Conservation (phyloP, 1,140 invertebrate species). For the Pemphigus obesinymphae region DNA sequence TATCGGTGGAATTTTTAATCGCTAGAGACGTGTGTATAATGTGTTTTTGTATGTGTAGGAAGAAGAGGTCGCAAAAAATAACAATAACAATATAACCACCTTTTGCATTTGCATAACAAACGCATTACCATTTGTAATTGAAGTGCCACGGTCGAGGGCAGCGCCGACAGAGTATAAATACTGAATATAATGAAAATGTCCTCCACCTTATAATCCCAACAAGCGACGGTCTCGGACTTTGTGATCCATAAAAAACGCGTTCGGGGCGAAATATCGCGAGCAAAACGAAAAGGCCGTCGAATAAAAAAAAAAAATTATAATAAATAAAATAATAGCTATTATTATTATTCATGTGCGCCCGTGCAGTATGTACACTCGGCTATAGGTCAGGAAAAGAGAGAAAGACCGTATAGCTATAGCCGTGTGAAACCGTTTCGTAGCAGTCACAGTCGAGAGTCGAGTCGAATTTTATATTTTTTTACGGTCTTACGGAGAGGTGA, state of each 20-base stretch:
- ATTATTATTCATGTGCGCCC: background rate
- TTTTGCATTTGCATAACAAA: constrained; percentile 28
- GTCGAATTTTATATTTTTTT: background rate
- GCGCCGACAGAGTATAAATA: background rate
- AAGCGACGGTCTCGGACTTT: background rate
- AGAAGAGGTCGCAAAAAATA: constrained; percentile 8
- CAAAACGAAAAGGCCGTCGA: background rate
- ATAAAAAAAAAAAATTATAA: background rate
- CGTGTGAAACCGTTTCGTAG: background rate
- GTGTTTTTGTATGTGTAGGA: background rate
- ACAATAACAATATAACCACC: constrained; percentile 21
- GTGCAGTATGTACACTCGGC: background rate
- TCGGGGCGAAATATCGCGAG: background rate
- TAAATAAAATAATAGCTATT: too few species aligned
- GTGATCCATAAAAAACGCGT: constrained; percentile 4
- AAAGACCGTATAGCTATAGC: background rate
- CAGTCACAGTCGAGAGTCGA: background rate
- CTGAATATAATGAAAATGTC: background rate
- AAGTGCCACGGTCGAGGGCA: background rate
- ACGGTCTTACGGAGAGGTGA: background rate
- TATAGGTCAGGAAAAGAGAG: background rate
- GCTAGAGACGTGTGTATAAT: background rate
- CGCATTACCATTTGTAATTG: constrained; percentile 31
- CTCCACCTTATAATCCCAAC: background rate
- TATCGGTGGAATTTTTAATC: background rate